phyloP scores from a whole-genome alignment of 2,888 invertebrate genomes.

The Drosophila quinaria region DNA sequence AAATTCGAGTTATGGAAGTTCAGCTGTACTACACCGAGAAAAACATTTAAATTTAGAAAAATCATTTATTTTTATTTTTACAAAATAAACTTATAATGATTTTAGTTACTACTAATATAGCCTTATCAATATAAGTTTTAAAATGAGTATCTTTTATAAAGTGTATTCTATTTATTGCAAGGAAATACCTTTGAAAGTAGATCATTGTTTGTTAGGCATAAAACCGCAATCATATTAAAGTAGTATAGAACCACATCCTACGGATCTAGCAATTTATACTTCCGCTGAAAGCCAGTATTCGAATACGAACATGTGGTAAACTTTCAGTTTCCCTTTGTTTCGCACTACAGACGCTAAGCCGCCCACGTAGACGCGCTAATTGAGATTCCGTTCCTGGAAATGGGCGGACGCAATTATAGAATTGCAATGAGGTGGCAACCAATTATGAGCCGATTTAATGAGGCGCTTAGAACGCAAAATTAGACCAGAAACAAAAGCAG shows the following conservation, averaged over 20 bases:
- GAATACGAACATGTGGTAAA: not conserved
- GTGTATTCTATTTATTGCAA: too few species aligned
- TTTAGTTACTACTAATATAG: too few species aligned
- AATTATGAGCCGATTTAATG: slow-evolving; percentile 25
- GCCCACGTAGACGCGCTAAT: slow-evolving; percentile 8
- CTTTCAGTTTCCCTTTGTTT: not conserved
- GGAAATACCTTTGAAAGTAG: not conserved
- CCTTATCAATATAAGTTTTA: too few species aligned
- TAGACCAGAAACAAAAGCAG: not conserved
- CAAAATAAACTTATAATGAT: too few species aligned
- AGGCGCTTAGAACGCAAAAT: slow-evolving; percentile 1
- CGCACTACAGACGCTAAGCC: not conserved
- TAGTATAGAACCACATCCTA: slow-evolving; percentile 3
- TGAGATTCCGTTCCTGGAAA: slow-evolving; percentile 19
- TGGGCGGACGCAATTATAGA: not conserved
- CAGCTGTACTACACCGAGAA: too few species aligned
- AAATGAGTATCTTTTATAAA: not conserved
- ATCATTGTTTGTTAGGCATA: not conserved
- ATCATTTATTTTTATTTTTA: too few species aligned
- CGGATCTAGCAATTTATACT: slow-evolving; percentile 5
- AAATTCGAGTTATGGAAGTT: too few species aligned
- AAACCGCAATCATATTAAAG: not conserved
- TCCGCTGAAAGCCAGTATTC: not conserved
- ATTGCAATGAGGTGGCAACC: slow-evolving; percentile 6
- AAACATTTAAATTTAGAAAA: too few species aligned